Evolutionary conservation across 2,797 vertebrate species (phyloP).

Genomic region (Scleropages formosus): DNA sequence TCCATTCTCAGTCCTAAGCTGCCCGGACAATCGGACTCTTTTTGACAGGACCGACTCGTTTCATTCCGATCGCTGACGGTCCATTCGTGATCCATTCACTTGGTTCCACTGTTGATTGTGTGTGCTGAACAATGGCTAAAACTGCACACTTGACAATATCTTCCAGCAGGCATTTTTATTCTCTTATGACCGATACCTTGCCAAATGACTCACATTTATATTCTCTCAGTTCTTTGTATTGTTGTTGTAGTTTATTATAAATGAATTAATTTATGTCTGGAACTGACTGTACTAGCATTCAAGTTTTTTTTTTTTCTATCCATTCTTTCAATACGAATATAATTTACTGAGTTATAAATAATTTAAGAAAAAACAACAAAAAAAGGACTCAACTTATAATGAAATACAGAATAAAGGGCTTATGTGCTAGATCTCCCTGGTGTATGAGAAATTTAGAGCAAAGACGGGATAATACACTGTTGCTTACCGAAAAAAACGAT

Average conservation of each 20-base stretch:
- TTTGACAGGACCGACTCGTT: neutral
- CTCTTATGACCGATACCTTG: neutral
- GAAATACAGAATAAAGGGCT: too few species aligned
- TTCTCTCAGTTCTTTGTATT: slow-evolving; percentile 15
- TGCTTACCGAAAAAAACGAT: too few species aligned
- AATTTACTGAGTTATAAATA: too few species aligned
- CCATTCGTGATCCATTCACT: neutral
- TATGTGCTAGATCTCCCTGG: too few species aligned
- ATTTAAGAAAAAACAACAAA: too few species aligned
- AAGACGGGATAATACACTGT: too few species aligned
- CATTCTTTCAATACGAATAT: neutral
- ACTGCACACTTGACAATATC: neutral
- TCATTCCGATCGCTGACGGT: neutral
- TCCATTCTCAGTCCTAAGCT: neutral
- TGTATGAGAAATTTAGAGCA: too few species aligned
- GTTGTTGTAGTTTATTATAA: neutral
- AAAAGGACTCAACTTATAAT: too few species aligned
- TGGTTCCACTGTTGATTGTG: neutral
- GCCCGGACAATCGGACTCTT: neutral
- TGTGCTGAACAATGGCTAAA: slow-evolving; percentile 12
- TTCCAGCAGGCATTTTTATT: neutral
- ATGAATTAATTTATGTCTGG: neutral
- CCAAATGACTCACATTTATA: neutral
- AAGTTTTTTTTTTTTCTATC: neutral
- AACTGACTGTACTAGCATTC: neutral